Evolutionary conservation across 2,797 vertebrate genomes (phyloP), one percentile per base, ranked within the genome.

Genomic region (Pipistrellus pipistrellus): DNA sequence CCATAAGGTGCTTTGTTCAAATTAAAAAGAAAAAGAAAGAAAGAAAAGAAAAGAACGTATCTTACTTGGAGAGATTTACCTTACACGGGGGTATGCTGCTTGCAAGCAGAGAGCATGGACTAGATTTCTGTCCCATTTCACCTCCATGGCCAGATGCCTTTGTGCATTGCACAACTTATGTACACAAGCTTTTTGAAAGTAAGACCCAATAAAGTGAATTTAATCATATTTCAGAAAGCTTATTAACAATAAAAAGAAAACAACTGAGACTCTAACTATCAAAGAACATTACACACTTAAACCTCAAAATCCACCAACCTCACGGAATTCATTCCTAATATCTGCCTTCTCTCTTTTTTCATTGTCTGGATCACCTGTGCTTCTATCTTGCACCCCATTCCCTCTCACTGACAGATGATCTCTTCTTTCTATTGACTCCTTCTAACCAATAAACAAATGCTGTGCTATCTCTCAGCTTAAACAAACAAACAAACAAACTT

Each of bases 231-330:
- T 88, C 53, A 71, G 64, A 64, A 69, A 25, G 1, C 6, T 85
- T 66, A 77, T 88, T 76, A 57, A 6, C 27, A 23, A 66, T 71
- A 41, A 80, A 84, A 88, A 75, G 77, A 87, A 30, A n/a, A 84
- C 21, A 83, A 51, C 7, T 6, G 8, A 44, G 21, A 41, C 35
- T 55, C 35, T 64, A 23, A 55, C 68, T 84, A 41, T 21, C 46
- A 84, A 53, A 84, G 44, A 81, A 32, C 11, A 72, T 66, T n/a
- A 8, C 9, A 44, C 62, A 82, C 3, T n/a, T 44, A 59, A 53
- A 73, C 6, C 10, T 62, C 38, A 23, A 59, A 51, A 38, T 81
- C 20, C 2, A 44, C 21, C 44, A 3, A 8, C 6, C 1, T 46
- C 73, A 25, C 20, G 35, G 64, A 2, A 27, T 11, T 38, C 17